phyloP scores from a whole-genome alignment of 2,797 vertebrate genomes.

The Hippoglossus hippoglossus region DNA sequence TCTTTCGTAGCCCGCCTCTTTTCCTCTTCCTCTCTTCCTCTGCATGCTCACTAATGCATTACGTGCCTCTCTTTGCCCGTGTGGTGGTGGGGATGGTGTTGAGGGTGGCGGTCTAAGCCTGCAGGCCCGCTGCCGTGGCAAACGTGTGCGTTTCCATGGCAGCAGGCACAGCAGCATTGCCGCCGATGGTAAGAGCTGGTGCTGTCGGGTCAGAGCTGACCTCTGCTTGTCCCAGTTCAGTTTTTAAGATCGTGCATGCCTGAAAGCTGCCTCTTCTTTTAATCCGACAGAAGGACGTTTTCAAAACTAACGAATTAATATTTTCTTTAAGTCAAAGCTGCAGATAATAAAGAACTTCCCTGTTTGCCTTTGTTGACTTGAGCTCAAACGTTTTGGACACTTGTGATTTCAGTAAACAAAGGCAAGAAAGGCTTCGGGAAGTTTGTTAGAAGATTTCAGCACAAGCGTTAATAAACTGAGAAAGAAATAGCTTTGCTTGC shows the following conservation, averaged over 20 bases:
- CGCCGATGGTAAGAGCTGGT: constrained; percentile 86
- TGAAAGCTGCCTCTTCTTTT: constrained; percentile 11
- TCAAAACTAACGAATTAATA: constrained; percentile 7
- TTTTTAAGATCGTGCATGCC: constrained; percentile 31
- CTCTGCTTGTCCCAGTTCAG: constrained; percentile 83
- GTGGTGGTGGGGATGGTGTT: constrained; percentile 80
- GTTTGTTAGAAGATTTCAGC: background rate
- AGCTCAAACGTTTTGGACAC: constrained; percentile 49
- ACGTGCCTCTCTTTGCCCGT: constrained; percentile 64
- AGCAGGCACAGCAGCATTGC: constrained; percentile 52
- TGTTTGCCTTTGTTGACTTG: constrained; percentile 73
- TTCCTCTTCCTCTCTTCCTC: constrained; percentile 34
- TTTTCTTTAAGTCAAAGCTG: background rate
- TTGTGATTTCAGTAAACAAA: constrained; percentile 77
- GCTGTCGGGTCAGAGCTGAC: constrained; percentile 93
- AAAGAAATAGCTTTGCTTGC: constrained; percentile 29
- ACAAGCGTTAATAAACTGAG: constrained; percentile 5
- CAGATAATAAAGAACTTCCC: background rate
- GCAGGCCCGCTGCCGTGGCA: constrained; percentile 71
- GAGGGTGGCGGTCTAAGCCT: constrained; percentile 70
- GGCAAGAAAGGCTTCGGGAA: constrained; percentile 47
- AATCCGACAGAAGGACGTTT: constrained; percentile 2
- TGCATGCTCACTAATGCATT: constrained; percentile 79
- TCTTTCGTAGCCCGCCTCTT: constrained; percentile 15
- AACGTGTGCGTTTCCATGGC: constrained; percentile 67